Evolutionary conservation across 2,797 vertebrate species (phyloP).

Genomic region (Sarcophilus harrisii): DNA sequence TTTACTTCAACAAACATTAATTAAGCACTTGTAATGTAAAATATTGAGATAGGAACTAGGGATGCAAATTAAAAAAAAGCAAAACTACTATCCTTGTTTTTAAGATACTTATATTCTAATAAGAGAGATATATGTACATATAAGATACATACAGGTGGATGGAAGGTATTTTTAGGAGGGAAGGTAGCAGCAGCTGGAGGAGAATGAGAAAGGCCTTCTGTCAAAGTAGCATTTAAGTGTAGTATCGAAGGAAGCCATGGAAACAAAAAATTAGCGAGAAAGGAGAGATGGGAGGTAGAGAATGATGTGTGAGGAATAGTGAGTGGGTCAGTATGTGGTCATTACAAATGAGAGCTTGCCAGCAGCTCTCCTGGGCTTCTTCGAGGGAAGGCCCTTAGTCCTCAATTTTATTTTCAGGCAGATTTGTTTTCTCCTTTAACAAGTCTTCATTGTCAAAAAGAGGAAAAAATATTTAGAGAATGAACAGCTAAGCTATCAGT

Average conservation of each 20-base stretch:
- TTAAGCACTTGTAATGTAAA: not conserved
- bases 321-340: not conserved
- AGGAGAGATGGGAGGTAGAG: not conserved
- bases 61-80: too few relatives aligned
- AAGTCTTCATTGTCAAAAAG: slow-evolving; percentile 42
- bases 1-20: not conserved
- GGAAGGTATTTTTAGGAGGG: not conserved
- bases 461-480: not conserved
- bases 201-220: not conserved
- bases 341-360: slow-evolving; percentile 74
- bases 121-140: not conserved
- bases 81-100: not conserved
- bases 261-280: not conserved
- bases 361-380: slow-evolving; percentile 68
- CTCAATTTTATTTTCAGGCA: slow-evolving; percentile 72
- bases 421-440: slow-evolving; percentile 68
- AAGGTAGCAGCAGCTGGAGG: not conserved
- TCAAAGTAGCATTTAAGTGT: not conserved
- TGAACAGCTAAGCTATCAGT: not conserved
- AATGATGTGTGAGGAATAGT: not conserved
- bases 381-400: slow-evolving; percentile 50
- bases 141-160: not conserved
- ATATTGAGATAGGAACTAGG: not conserved
- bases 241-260: not conserved
- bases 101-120: not conserved